Percentiles rank a stretch among this genome's conserved stretches.
These are phyloP conservation scores for Megalopta genalis DNA, from an alignment of 1,140 invertebrate species.

Conservation along the genomic window DNA sequence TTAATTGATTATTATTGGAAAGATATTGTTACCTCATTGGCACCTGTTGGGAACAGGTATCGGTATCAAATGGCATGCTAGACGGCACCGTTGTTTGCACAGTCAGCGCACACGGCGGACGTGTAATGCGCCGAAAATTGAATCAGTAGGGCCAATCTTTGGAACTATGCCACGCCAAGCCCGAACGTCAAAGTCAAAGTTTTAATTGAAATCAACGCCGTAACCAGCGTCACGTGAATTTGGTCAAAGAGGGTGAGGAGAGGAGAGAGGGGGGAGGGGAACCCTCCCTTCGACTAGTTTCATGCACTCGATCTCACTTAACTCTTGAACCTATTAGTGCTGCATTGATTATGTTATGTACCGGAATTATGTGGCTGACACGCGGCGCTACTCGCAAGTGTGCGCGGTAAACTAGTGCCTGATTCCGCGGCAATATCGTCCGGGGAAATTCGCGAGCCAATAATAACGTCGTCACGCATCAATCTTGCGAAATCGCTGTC, in stretches of 20 bases:
- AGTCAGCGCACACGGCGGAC: background rate
- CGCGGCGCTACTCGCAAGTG: constrained; percentile 30
- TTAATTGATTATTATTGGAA: no score
- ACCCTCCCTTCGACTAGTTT: constrained; percentile 32
- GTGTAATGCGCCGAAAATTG: constrained; percentile 46
- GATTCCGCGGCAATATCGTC: constrained; percentile 29
- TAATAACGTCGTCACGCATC: background rate
- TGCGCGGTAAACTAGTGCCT: constrained; percentile 23
- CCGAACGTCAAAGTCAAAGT: constrained; percentile 58
- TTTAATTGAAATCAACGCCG: constrained; percentile 63
- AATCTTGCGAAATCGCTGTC: background rate
- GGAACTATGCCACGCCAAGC: constrained; percentile 45
- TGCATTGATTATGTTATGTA: constrained; percentile 57
- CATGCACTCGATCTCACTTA: constrained; percentile 52
- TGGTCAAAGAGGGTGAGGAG: constrained; percentile 50
- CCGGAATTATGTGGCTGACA: constrained; percentile 45
- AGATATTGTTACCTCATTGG: background rate
- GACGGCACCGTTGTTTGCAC: background rate
- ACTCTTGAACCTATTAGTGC: constrained; percentile 56
- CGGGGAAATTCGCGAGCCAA: background rate
- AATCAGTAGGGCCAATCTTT: constrained; percentile 54
- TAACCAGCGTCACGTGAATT: constrained; percentile 60
- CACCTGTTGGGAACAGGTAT: background rate
- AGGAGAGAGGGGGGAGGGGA: no score
- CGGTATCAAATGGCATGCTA: background rate